phyloP scores from a whole-genome alignment of 2,888 invertebrate genomes.

The Cacoxenus indagator region DNA sequence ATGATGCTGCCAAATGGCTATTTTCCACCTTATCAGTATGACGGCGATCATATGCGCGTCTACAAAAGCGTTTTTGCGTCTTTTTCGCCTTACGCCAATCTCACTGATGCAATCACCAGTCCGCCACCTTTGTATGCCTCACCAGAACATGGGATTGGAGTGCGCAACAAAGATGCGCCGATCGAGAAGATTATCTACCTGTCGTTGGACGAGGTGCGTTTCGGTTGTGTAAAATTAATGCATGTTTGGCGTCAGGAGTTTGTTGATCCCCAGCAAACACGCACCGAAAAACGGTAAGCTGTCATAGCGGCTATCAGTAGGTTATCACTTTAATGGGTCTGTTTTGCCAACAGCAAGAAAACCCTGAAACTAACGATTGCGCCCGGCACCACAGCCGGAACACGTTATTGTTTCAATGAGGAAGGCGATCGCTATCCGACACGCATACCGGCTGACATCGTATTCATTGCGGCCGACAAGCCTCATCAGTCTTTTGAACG shows the following conservation, averaged over 20 bases:
- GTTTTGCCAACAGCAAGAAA: conserved; percentile 73
- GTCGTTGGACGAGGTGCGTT: conserved; percentile 78
- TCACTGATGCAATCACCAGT: conserved; percentile 78
- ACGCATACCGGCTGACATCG: conserved; percentile 78
- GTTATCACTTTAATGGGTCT: background rate
- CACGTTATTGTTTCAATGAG: conserved; percentile 81
- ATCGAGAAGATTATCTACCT: conserved; percentile 74
- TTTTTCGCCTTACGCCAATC: conserved; percentile 84
- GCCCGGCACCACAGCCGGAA: conserved; percentile 81
- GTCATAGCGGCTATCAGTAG: background rate
- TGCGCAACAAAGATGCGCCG: conserved; percentile 76
- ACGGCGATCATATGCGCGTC: conserved; percentile 82
- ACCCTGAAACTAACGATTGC: conserved; percentile 81
- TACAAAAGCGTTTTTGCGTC: conserved; percentile 88
- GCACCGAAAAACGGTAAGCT: conserved; percentile 73
- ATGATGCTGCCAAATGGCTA: conserved; percentile 79
- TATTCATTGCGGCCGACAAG: conserved; percentile 81
- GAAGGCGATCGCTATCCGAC: conserved; percentile 86
- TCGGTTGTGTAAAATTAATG: conserved; percentile 86
- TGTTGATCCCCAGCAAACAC: conserved; percentile 75
- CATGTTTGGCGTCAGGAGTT: conserved; percentile 82
- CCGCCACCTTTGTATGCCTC: conserved; percentile 76
- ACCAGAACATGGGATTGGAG: conserved; percentile 75
- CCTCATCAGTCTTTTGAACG: conserved; percentile 77
- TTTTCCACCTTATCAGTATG: conserved; percentile 83